A percentile compares a stretch with the other conserved stretches of the same genome.
phyloP scores from a whole-genome alignment of 1,140 invertebrate genomes.

The Drosophila saltans region DNA sequence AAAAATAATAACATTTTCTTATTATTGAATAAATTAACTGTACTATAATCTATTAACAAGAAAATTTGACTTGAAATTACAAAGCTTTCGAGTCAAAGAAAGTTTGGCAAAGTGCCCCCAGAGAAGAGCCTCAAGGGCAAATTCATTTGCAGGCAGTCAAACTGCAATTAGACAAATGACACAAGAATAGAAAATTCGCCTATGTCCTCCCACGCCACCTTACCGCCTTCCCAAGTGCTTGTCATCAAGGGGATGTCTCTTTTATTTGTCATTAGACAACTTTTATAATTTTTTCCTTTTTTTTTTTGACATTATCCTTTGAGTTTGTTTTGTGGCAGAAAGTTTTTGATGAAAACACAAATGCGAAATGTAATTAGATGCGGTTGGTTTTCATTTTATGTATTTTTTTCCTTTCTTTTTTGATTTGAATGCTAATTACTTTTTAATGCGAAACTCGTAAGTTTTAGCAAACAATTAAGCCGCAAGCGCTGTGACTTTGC shows the following conservation, averaged over 20 bases:
- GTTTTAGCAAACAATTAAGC: conserved; percentile 60
- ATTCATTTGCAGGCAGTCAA: conserved; percentile 52
- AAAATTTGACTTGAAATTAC: background rate
- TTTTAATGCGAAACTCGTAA: conserved; percentile 63
- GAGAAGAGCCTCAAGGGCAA: background rate
- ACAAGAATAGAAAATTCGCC: conserved; percentile 15
- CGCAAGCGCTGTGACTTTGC: conserved; percentile 22
- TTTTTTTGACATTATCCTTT: conserved; percentile 54
- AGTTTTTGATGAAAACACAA: conserved; percentile 45
- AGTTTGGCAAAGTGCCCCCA: background rate
- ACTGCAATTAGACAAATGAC: conserved; percentile 55
- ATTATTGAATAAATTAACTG: too few species aligned
- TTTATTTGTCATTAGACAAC: conserved; percentile 72
- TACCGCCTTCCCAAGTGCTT: too few species aligned
- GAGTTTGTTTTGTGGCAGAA: conserved; percentile 36
- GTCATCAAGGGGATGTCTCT: conserved; percentile 14
- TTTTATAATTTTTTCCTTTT: conserved; percentile 1
- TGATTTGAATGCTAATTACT: conserved; percentile 70
- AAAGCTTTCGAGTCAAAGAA: background rate
- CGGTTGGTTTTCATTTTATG: conserved; percentile 39
- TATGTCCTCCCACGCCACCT: conserved; percentile 9
- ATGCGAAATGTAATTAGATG: conserved; percentile 68
- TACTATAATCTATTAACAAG: background rate
- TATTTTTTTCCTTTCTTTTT: too few species aligned
- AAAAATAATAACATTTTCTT: too few species aligned